phyloP scores from a whole-genome alignment of 1,140 invertebrate genomes.

The Drosophila arawakana region DNA sequence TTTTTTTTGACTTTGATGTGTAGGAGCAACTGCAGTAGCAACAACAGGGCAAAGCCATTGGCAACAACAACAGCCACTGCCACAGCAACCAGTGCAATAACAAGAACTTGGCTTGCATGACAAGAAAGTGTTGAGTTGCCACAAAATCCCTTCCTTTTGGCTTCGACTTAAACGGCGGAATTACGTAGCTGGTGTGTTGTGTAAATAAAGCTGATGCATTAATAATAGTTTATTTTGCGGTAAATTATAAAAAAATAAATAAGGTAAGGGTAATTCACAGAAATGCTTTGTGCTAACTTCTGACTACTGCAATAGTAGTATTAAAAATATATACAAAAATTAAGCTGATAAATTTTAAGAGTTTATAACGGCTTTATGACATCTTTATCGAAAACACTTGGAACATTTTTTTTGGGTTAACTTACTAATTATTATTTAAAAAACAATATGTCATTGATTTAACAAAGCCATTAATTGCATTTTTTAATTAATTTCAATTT shows the following conservation, averaged over 20 bases:
- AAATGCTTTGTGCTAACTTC: too few relatives aligned
- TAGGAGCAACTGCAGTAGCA: constrained; percentile 23
- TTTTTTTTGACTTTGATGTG: constrained; percentile 46
- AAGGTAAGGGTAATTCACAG: too few relatives aligned
- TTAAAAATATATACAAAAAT: too few relatives aligned
- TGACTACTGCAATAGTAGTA: too few relatives aligned
- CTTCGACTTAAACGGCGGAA: not conserved
- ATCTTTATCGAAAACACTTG: too few relatives aligned
- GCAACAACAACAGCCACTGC: constrained; percentile 3
- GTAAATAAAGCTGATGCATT: not conserved
- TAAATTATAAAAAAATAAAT: not conserved
- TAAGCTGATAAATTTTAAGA: too few relatives aligned
- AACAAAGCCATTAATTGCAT: too few relatives aligned
- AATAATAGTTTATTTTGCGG: not conserved
- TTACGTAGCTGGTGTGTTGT: constrained; percentile 3
- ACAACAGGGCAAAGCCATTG: constrained; percentile 28
- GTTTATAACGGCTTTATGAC: too few relatives aligned
- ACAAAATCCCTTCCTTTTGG: not conserved
- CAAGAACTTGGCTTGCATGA: constrained; percentile 12
- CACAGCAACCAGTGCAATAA: constrained; percentile 2
- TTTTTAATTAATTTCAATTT: too few relatives aligned
- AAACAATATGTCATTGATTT: too few relatives aligned
- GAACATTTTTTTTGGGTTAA: too few relatives aligned
- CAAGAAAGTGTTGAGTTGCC: constrained; percentile 19
- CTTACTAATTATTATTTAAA: too few relatives aligned